phyloP scores from a whole-genome alignment of 2,113 vertebrate species.

The Illadopsis cleaveri region DNA sequence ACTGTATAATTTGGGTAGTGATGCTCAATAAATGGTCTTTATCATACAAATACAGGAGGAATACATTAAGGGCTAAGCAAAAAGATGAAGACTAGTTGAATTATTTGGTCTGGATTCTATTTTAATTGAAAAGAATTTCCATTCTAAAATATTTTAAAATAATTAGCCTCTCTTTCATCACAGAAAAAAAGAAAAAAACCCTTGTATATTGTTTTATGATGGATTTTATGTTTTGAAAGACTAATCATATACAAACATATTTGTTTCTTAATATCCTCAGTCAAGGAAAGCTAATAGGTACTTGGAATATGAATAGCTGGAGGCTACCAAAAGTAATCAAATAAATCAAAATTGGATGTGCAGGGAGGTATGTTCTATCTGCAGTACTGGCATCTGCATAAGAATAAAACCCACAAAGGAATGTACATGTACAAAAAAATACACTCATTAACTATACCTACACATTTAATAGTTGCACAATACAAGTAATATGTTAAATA shows the following conservation, averaged over 20 bases:
- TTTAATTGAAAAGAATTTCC: background rate
- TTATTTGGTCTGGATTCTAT: background rate
- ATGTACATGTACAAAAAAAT: background rate
- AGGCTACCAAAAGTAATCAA: background rate
- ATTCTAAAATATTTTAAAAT: background rate
- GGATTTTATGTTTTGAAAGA: background rate
- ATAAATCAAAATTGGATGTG: background rate
- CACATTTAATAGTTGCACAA: background rate
- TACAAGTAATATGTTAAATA: background rate
- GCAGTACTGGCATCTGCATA: background rate
- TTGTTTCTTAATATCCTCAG: background rate
- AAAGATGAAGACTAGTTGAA: background rate
- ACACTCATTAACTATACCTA: background rate
- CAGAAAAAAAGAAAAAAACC: background rate
- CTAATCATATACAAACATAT: background rate
- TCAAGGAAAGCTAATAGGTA: background rate
- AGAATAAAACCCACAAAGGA: background rate
- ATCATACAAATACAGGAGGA: conserved; percentile 54
- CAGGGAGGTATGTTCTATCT: background rate
- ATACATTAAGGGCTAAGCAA: conserved; percentile 30
- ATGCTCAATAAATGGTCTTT: conserved; percentile 58
- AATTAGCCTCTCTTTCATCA: background rate
- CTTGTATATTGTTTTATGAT: background rate
- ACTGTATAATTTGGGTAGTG: conserved; percentile 14
- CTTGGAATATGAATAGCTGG: background rate